phyloP scores from a whole-genome alignment of 2,888 invertebrate species.

The Cosmorhoe ocellata region DNA sequence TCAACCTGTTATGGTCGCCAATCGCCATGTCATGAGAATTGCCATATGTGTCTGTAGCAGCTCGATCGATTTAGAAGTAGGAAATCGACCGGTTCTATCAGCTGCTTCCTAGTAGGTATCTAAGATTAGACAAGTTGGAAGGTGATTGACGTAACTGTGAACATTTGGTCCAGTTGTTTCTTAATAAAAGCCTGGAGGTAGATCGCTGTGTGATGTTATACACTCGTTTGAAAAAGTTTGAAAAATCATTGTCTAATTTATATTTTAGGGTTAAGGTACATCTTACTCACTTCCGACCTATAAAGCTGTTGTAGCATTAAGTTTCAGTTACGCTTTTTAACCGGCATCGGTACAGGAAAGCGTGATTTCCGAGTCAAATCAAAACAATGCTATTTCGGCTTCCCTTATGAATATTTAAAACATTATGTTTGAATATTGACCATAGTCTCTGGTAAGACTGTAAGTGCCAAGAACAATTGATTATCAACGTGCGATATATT shows the following conservation, averaged over 20 bases:
- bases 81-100: conserved; percentile 17
- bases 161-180: too few relatives aligned
- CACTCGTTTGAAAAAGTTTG: too few relatives aligned
- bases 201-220: too few relatives aligned
- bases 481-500: too few relatives aligned
- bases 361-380: conserved; percentile 16
- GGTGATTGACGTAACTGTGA: too few relatives aligned
- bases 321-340: conserved; percentile 25
- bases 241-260: not conserved
- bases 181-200: too few relatives aligned
- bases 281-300: conserved; percentile 17
- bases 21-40: conserved; percentile 4
- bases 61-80: conserved; percentile 23
- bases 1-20: conserved; percentile 19
- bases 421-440: too few relatives aligned
- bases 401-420: conserved; percentile 4
- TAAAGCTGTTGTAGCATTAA: conserved; percentile 23
- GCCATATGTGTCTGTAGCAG: conserved; percentile 7
- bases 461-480: too few relatives aligned
- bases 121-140: too few relatives aligned
- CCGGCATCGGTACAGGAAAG: conserved; percentile 8
- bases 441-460: too few relatives aligned
- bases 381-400: conserved; percentile 5
- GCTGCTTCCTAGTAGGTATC: conserved; percentile 1
- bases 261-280: not conserved